Evolutionary conservation across 2,888 invertebrate species (phyloP).

Genomic region (Molanna angustata): DNA sequence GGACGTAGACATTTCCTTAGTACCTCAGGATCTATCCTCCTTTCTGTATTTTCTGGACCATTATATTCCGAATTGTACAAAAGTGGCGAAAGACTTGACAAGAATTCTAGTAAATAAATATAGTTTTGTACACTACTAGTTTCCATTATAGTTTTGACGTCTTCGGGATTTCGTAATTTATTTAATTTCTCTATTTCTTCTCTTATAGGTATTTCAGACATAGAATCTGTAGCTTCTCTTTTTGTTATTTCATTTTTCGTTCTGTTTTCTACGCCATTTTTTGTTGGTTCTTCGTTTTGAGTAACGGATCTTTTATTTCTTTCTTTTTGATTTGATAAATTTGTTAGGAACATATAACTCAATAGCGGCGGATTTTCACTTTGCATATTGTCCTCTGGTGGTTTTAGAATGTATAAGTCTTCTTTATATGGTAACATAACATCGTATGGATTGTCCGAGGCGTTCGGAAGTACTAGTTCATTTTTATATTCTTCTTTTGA

Average conservation of each 20-base stretch:
- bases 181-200: not conserved
- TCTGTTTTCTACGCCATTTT: too few species aligned
- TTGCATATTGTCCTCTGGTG: not conserved
- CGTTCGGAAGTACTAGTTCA: not conserved
- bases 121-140: not conserved
- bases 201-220: too few species aligned
- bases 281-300: not conserved
- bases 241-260: not conserved
- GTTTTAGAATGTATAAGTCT: constrained; percentile 1
- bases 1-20: constrained; percentile 12
- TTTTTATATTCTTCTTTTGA: not conserved
- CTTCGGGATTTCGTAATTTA: too few species aligned
- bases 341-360: too few species aligned
- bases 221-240: not conserved
- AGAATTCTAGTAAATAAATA: not conserved
- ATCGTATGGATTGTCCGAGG: not conserved
- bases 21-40: constrained; percentile 5
- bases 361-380: not conserved
- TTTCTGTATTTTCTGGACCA: not conserved
- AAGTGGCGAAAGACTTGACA: not conserved
- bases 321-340: too few species aligned
- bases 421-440: constrained; percentile 2
- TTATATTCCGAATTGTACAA: not conserved
- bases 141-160: not conserved
- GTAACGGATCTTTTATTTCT: constrained; percentile 6